phyloP scores from a whole-genome alignment of 1,140 invertebrate genomes.

The Solenopsis fugax region DNA sequence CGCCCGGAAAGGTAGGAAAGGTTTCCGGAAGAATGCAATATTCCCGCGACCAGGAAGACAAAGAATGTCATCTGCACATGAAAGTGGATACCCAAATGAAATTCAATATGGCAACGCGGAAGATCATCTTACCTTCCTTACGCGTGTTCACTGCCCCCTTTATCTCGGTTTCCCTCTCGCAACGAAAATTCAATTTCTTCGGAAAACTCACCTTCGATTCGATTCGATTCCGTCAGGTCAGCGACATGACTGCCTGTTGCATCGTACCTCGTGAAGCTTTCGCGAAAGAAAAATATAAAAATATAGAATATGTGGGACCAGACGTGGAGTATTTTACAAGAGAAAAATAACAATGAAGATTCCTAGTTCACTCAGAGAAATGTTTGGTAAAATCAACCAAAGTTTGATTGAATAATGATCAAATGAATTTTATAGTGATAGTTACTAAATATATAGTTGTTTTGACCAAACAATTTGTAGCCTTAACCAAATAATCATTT shows the following conservation, averaged over 20 bases:
- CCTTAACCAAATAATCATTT: too few relatives aligned
- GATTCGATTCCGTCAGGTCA: neutral
- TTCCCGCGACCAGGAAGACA: slow-evolving; percentile 72
- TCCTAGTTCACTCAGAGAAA: too few relatives aligned
- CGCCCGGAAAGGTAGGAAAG: slow-evolving; percentile 69
- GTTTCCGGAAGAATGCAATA: slow-evolving; percentile 79
- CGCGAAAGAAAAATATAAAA: neutral
- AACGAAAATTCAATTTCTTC: slow-evolving; percentile 39
- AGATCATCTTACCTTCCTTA: slow-evolving; percentile 66
- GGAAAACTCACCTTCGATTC: neutral
- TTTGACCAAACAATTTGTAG: too few relatives aligned
- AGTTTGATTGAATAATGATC: too few relatives aligned
- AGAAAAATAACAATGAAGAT: neutral
- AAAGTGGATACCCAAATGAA: slow-evolving; percentile 79
- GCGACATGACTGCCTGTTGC: slow-evolving; percentile 42
- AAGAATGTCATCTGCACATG: slow-evolving; percentile 78
- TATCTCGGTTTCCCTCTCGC: neutral
- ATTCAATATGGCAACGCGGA: slow-evolving; percentile 77
- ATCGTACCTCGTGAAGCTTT: neutral
- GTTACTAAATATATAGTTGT: too few relatives aligned
- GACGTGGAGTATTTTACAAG: neutral
- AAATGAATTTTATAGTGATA: too few relatives aligned
- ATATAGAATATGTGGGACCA: neutral
- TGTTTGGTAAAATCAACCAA: too few relatives aligned
- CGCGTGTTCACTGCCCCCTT: slow-evolving; percentile 11